Percentiles rank a stretch among this genome's conserved stretches.
phyloP scores from a whole-genome alignment of 2,797 vertebrate species.

The Pempheris klunzingeri region DNA sequence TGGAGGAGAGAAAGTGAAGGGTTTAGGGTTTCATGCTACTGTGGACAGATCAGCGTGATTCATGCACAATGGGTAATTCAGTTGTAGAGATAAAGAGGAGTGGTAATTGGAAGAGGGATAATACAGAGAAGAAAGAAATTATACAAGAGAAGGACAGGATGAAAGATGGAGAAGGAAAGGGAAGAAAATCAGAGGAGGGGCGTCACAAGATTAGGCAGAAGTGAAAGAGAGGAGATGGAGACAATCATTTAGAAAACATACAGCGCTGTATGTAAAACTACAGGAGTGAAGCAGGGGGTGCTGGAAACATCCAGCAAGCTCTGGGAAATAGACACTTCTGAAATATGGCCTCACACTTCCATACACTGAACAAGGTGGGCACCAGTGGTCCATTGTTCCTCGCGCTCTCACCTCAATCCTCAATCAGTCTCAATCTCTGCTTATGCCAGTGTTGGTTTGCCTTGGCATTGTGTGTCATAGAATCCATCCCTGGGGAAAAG shows the following conservation, averaged over 20 bases:
- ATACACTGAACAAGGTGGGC: neutral
- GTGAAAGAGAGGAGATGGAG: conserved; percentile 7
- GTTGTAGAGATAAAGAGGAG: conserved; percentile 34
- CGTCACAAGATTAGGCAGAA: conserved; percentile 8
- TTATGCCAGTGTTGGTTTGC: conserved; percentile 35
- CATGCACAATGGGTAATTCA: conserved; percentile 49
- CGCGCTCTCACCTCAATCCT: conserved; percentile 35
- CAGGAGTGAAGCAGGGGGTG: neutral
- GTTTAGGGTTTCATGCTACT: conserved; percentile 52
- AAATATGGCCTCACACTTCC: neutral
- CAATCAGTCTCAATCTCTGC: neutral
- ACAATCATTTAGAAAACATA: neutral
- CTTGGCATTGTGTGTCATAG: conserved; percentile 28
- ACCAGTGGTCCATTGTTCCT: no score
- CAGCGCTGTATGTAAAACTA: neutral
- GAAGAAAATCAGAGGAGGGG: neutral
- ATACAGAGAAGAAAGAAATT: conserved; percentile 3
- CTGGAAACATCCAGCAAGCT: neutral
- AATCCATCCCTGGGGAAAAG: conserved; percentile 24
- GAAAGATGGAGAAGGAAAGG: neutral
- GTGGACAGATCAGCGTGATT: conserved; percentile 33
- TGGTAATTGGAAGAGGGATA: conserved; percentile 5
- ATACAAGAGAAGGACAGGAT: neutral
- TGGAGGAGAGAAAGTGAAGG: conserved; percentile 12
- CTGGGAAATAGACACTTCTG: conserved; percentile 2